phyloP scores from a whole-genome alignment of 2,797 vertebrate genomes.

The Sylvilagus floridanus region DNA sequence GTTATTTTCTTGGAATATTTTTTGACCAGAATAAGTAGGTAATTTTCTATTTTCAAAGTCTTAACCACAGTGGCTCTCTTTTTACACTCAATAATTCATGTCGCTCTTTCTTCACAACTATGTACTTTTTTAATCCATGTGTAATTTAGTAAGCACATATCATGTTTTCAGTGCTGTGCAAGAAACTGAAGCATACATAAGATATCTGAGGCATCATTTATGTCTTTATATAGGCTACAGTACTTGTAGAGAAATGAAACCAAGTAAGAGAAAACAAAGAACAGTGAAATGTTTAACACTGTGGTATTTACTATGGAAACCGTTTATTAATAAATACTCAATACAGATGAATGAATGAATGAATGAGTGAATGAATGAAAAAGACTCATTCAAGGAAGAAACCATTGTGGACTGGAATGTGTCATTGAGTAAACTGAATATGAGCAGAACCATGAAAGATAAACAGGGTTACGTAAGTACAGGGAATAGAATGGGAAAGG shows the following conservation, averaged over 20 bases:
- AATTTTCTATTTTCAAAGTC: constrained; percentile 54
- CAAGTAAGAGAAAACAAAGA: constrained; percentile 1
- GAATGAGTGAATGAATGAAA: not conserved
- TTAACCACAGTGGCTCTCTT: not conserved
- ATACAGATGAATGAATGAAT: not conserved
- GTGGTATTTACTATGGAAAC: not conserved
- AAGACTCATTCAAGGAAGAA: not conserved
- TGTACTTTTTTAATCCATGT: constrained; percentile 36
- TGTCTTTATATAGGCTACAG: not conserved
- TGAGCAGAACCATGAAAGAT: not conserved
- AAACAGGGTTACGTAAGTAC: not conserved
- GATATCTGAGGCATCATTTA: not conserved
- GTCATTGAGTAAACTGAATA: not conserved
- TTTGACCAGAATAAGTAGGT: constrained; percentile 60
- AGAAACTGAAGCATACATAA: not conserved
- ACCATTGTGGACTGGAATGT: not conserved
- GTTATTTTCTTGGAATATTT: constrained; percentile 68
- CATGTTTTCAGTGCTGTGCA: not conserved
- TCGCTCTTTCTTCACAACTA: constrained; percentile 48
- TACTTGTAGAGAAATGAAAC: not conserved
- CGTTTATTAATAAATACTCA: not conserved
- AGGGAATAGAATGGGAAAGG: not conserved
- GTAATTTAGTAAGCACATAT: constrained; percentile 31
- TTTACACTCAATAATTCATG: constrained; percentile 25
- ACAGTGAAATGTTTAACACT: not conserved